Evolutionary conservation across 1,140 invertebrate genomes (phyloP).

Genomic region (Eurosta solidaginis): DNA sequence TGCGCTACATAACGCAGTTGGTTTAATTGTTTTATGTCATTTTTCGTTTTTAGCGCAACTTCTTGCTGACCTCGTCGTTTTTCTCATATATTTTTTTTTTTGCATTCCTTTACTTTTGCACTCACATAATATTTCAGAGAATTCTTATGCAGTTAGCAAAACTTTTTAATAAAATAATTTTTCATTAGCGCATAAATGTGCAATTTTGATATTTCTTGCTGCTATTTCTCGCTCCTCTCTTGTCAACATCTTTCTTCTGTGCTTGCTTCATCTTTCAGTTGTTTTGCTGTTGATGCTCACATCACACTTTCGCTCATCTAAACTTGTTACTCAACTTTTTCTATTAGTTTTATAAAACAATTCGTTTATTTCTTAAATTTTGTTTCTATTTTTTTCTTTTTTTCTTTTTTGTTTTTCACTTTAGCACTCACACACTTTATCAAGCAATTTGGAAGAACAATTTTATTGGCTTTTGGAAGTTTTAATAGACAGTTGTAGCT

Average conservation of each 20-base stretch:
- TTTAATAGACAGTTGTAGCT: neutral
- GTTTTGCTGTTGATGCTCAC: neutral
- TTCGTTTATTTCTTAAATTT: neutral
- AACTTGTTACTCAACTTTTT: neutral
- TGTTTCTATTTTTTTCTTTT: neutral
- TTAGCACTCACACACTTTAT: neutral
- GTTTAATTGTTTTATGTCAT: conserved; percentile 25
- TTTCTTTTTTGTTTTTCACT: neutral
- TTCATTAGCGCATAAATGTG: conserved; percentile 7
- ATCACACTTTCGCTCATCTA: neutral
- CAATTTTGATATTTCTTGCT: neutral
- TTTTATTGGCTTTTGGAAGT: neutral
- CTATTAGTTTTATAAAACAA: neutral
- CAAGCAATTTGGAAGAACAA: neutral
- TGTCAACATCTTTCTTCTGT: neutral
- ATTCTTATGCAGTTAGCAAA: conserved; percentile 14
- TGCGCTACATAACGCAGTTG: no score
- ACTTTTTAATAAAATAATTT: conserved; percentile 8
- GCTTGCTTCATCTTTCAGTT: neutral
- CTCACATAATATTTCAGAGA: neutral
- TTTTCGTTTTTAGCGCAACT: neutral
- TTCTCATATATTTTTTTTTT: neutral
- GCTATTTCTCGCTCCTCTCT: neutral
- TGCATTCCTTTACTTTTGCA: neutral
- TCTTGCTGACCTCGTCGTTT: conserved; percentile 2